Conservation (phyloP, 2,797 vertebrate species). For the Microctenopoma steveboyesi region DNA sequence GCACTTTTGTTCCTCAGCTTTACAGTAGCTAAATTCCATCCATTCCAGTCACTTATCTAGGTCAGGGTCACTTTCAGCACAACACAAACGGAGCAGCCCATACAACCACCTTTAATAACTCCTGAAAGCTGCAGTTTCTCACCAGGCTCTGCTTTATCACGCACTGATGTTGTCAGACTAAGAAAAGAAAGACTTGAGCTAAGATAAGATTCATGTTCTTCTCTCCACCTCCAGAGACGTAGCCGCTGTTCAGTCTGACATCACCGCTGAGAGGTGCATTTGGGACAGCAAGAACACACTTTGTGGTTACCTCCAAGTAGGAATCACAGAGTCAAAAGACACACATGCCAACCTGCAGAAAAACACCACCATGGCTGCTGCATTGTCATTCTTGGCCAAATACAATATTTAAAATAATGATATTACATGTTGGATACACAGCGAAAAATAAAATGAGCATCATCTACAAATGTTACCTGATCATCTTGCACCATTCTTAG, state of each 20-base stretch:
- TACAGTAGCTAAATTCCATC: not conserved
- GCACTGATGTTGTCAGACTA: constrained; percentile 22
- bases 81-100: constrained; percentile 10
- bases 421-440: not conserved
- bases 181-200: constrained; percentile 26
- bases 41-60: constrained; percentile 17
- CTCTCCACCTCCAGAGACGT: constrained; percentile 22
- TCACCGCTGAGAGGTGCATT: constrained; percentile 33
- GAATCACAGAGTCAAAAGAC: not conserved
- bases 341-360: not conserved
- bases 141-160: constrained; percentile 28
- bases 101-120: constrained; percentile 35
- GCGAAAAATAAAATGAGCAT: not conserved
- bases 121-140: constrained; percentile 26
- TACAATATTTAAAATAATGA: not conserved
- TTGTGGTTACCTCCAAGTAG: not conserved
- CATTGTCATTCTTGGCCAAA: not conserved
- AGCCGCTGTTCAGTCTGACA: constrained; percentile 6
- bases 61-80: constrained; percentile 46
- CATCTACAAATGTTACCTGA: constrained; percentile 26
- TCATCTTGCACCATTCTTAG: constrained; percentile 14
- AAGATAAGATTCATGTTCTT: constrained; percentile 56
- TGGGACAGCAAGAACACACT: not conserved
- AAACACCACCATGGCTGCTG: not conserved
- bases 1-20: too few species aligned